These are phyloP conservation scores for Chauna torquata DNA, from an alignment of 2,113 vertebrate genomes.

Conservation along the genomic window DNA sequence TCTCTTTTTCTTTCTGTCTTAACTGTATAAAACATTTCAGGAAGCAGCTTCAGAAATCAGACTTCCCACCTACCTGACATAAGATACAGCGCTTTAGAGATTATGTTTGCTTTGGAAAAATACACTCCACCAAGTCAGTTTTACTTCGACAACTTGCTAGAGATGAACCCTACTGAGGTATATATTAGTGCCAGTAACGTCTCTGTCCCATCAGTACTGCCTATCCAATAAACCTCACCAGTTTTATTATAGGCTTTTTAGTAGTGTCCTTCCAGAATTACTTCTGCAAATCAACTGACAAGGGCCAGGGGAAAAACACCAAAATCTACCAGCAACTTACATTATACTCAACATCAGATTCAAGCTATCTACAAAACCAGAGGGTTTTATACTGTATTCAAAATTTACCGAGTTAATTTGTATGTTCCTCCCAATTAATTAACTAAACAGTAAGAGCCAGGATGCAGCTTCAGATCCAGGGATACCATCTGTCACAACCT, in stretches of 20 bases:
- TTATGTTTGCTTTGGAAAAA: neutral
- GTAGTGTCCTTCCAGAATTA: neutral
- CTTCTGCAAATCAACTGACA: neutral
- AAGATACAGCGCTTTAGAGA: neutral
- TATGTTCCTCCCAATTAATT: conserved; percentile 47
- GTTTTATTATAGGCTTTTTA: neutral
- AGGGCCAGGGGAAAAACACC: neutral
- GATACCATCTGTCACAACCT: conserved; percentile 60
- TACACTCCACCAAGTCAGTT: neutral
- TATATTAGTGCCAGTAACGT: neutral
- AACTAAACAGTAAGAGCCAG: conserved; percentile 55
- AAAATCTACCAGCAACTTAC: neutral
- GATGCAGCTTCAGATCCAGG: conserved; percentile 44
- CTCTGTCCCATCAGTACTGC: neutral
- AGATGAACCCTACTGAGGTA: neutral
- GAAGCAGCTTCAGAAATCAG: neutral
- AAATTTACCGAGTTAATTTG: conserved; percentile 23
- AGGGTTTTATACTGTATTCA: neutral
- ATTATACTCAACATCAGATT: neutral
- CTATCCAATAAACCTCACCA: neutral
- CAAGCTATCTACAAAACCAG: neutral
- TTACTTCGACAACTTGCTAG: neutral
- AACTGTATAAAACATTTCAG: neutral
- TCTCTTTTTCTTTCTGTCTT: neutral
- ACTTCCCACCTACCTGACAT: neutral